These are phyloP conservation scores for Protonemura montana DNA, from an alignment of 2,888 invertebrate species.

Conservation along the genomic window DNA sequence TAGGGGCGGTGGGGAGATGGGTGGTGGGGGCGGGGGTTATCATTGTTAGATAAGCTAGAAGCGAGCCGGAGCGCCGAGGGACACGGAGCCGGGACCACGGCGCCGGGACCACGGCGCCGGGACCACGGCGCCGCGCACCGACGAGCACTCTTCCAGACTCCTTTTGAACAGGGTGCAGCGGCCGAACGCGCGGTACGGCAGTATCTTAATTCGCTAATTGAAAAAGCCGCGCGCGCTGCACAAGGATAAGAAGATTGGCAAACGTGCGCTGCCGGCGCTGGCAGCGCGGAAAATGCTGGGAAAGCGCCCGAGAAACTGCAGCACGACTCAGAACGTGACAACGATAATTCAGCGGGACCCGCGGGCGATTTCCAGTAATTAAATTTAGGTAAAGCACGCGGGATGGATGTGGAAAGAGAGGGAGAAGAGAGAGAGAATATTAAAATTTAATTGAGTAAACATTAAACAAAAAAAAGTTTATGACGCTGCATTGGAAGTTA, in stretches of 20 bases:
- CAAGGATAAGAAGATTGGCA: neutral
- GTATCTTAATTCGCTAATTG: constrained; percentile 29
- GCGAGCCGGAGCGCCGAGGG: neutral
- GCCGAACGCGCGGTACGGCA: neutral
- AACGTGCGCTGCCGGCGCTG: neutral
- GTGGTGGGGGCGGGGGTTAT: neutral
- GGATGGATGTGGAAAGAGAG: neutral
- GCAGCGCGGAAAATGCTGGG: neutral
- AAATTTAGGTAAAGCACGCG: constrained; percentile 25
- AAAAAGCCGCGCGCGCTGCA: neutral
- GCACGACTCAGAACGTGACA: neutral
- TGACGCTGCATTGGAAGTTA: neutral
- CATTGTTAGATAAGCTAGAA: neutral
- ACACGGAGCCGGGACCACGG: too few relatives aligned
- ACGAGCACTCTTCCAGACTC: too few relatives aligned
- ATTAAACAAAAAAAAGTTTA: neutral
- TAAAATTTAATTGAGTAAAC: constrained; percentile 18
- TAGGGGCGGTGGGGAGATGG: neutral
- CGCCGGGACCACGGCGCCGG: too few relatives aligned
- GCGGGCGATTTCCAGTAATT: constrained; percentile 20
- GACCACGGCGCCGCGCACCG: too few relatives aligned
- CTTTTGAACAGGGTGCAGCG: too few relatives aligned
- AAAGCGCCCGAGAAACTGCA: neutral
- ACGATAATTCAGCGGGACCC: constrained; percentile 20
- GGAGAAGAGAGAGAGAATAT: neutral